Percentiles rank a stretch among this genome's conserved stretches.
These are phyloP conservation scores for Andrena fulva DNA, from an alignment of 2,888 invertebrate genomes.

Conservation along the genomic window DNA sequence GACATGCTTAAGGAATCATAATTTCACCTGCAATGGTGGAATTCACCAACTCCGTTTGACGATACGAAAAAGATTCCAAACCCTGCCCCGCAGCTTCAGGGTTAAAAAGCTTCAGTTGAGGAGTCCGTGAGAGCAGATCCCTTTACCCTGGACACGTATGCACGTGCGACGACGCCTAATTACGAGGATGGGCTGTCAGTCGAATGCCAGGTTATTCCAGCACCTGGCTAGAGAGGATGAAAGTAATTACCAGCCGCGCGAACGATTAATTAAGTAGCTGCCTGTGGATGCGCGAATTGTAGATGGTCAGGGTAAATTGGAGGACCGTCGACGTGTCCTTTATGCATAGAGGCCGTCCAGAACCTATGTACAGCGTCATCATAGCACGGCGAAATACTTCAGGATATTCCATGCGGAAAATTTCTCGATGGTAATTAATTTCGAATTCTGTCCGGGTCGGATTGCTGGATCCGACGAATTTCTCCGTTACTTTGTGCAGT, in stretches of 20 bases:
- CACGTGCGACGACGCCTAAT: conserved; percentile 57
- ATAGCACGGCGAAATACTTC: conserved; percentile 41
- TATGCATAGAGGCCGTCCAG: conserved; percentile 25
- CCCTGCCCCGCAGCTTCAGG: background rate
- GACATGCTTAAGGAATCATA: background rate
- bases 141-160: background rate
- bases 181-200: conserved; percentile 64
- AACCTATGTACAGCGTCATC: conserved; percentile 20
- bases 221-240: conserved; percentile 60
- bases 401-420: conserved; percentile 53
- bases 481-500: background rate
- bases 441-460: conserved; percentile 27
- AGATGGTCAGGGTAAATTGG: conserved; percentile 66
- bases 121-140: background rate
- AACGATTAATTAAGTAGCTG: conserved; percentile 73
- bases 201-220: conserved; percentile 61
- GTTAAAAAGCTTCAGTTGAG: background rate
- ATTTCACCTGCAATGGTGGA: background rate
- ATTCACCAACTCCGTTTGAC: background rate
- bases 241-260: conserved; percentile 70
- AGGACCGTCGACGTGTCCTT: conserved; percentile 56
- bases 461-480: background rate
- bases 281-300: conserved; percentile 65
- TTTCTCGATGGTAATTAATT: conserved; percentile 58
- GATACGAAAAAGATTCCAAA: background rate